Evolutionary conservation across 2,797 vertebrate genomes (phyloP).

Genomic region (Onychomys torridus): DNA sequence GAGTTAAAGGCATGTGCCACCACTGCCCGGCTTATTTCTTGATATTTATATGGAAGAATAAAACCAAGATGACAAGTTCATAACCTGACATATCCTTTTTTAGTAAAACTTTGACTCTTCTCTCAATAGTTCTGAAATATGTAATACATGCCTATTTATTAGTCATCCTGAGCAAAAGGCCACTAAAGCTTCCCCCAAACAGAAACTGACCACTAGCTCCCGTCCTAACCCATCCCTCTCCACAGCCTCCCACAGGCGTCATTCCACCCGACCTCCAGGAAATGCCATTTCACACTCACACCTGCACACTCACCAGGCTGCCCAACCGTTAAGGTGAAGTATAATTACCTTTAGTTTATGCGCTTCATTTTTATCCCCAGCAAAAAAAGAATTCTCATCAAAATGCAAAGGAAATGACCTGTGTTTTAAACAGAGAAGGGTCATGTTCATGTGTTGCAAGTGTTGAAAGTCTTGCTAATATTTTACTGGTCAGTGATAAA

Average conservation of each 20-base stretch:
- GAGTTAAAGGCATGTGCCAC: no score
- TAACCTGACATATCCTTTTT: background rate
- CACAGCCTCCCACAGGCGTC: no score
- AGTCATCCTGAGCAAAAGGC: background rate
- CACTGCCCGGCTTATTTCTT: no score
- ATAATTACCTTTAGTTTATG: slow-evolving; percentile 93
- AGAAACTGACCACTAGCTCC: background rate
- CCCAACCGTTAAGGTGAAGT: slow-evolving; percentile 5
- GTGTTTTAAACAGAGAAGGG: slow-evolving; percentile 71
- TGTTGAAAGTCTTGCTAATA: slow-evolving; percentile 39
- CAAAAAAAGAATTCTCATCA: slow-evolving; percentile 94
- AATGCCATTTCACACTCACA: background rate
- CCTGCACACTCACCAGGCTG: background rate
- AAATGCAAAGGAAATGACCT: slow-evolving; percentile 97
- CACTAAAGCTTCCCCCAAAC: background rate
- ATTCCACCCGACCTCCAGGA: background rate
- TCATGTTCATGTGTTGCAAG: slow-evolving; percentile 39
- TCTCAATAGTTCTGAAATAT: background rate
- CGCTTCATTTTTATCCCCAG: slow-evolving; percentile 93
- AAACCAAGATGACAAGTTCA: background rate
- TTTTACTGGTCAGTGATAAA: slow-evolving; percentile 31
- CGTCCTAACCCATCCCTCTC: background rate
- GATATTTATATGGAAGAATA: background rate
- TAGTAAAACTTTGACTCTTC: background rate
- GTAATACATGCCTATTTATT: background rate